phyloP scores from a whole-genome alignment of 2,113 vertebrate genomes.

The Pseudonaja textilis region DNA sequence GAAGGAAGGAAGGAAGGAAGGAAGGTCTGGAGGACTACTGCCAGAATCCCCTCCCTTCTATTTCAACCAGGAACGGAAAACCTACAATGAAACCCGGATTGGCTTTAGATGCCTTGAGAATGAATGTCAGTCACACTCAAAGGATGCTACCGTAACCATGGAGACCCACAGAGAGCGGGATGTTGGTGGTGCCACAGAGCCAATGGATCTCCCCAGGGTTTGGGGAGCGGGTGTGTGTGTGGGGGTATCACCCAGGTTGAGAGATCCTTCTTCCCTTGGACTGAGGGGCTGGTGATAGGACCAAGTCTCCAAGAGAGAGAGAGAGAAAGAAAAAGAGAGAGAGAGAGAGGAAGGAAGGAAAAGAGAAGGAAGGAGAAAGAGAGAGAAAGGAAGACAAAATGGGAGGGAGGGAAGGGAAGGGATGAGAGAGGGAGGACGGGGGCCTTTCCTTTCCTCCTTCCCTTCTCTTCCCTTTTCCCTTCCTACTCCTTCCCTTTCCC shows the following conservation, averaged over 20 bases:
- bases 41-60: neutral
- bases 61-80: neutral
- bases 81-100: neutral
- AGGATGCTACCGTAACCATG: neutral
- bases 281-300: neutral
- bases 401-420: too few relatives aligned
- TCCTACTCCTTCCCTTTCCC: too few relatives aligned
- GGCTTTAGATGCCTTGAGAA: neutral
- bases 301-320: too few relatives aligned
- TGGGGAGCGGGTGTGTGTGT: fast-evolving
- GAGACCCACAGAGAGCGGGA: neutral
- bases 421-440: too few relatives aligned
- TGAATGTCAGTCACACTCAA: neutral
- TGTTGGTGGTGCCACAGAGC: neutral
- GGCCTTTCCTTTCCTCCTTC: too few relatives aligned
- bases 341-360: too few relatives aligned
- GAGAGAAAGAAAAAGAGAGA: neutral
- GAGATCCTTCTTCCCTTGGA: neutral
- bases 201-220: neutral
- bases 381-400: too few relatives aligned
- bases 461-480: too few relatives aligned
- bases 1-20: too few relatives aligned
- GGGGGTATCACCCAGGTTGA: neutral
- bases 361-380: too few relatives aligned
- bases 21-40: neutral